A percentile compares a stretch with the other conserved stretches of the same genome.
These are phyloP conservation scores for Macquaria australasica DNA, from an alignment of 2,113 vertebrate species.

Conservation along the genomic window DNA sequence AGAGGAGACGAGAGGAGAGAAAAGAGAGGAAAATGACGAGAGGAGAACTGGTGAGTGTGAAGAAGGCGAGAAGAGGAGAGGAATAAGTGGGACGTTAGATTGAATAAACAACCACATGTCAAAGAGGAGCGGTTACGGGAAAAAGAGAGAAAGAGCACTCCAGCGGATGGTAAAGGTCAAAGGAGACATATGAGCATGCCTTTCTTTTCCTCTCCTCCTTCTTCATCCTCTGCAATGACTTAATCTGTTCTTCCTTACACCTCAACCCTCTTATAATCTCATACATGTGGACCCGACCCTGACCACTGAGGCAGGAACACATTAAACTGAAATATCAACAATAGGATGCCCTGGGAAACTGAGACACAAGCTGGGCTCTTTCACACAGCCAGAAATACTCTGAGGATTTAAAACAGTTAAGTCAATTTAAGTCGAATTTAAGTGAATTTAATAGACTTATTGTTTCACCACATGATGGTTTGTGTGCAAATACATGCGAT, in stretches of 20 bases:
- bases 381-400: slow-evolving; percentile 27
- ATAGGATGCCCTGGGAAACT: not conserved
- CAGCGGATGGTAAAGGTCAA: slow-evolving; percentile 60
- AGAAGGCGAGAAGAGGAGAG: slow-evolving; percentile 6
- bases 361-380: slow-evolving; percentile 12
- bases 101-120: slow-evolving; percentile 29
- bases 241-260: slow-evolving; percentile 54
- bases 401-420: slow-evolving; percentile 29
- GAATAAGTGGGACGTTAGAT: slow-evolving; percentile 4
- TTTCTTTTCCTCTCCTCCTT: slow-evolving; percentile 37
- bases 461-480: not conserved
- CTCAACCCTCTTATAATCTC: slow-evolving; percentile 36
- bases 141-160: slow-evolving; percentile 27
- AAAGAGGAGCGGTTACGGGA: not conserved
- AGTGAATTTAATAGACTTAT: not conserved
- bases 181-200: slow-evolving; percentile 31
- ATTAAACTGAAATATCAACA: slow-evolving; percentile 29
- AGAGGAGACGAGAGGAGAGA: no score
- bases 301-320: slow-evolving; percentile 20
- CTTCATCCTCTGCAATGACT: slow-evolving; percentile 35
- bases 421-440: slow-evolving; percentile 4
- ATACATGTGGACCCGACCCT: slow-evolving; percentile 15
- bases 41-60: not conserved
- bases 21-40: not conserved
- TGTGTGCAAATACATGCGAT: not conserved